Evolutionary conservation across 2,797 vertebrate species (phyloP), one percentile per base, ranked within the genome.

Genomic region (Echeneis naucrates): DNA sequence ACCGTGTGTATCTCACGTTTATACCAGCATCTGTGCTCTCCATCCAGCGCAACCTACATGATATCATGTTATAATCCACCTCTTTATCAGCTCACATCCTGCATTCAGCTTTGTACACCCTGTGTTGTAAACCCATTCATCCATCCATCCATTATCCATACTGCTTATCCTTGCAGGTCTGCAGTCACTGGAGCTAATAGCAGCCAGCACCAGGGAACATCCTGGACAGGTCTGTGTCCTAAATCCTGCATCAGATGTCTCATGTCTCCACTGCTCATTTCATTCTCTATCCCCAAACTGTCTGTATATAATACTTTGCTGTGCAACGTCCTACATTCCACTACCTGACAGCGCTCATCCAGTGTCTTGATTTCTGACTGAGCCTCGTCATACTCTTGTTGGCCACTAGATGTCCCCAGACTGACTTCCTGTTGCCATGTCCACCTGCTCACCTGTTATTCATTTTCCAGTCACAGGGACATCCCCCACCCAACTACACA

Each of bases 361-460:
- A 30, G 30, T 30, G n/a, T n/a, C n/a, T n/a, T 6, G 6, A 32
- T 53, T n/a, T 33, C 19, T 11, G 9, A 35, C 9, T 19, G n/a
- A n/a, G n/a, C n/a, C n/a, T n/a, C n/a, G 13, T 38, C 11, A 24
- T 8, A 16, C 32, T 56, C 54, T 21, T 24, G 33, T 7, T 3
- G n/a, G 13, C 33, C 21, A 16, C 12, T 33, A 37, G n/a, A 56
- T 56, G 35, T 37, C 33, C 21, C 19, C 12, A 3, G 33, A 23
- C 21, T 56, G 23, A 38, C 21, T 56, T 38, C 33, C 33, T 14
- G n/a, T 56, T 56, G 16, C n/a, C 21, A 26, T 3, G 24, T 40
- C 35, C 38, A 44, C 56, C 38, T 26, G 38, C 38, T 59, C 38
- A 42, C 38, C 38, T 59, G 24, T 47, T 47, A 47, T 47, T n/a